Conservation (phyloP, 2,113 vertebrate species). For the Actenoides lindsayi region DNA sequence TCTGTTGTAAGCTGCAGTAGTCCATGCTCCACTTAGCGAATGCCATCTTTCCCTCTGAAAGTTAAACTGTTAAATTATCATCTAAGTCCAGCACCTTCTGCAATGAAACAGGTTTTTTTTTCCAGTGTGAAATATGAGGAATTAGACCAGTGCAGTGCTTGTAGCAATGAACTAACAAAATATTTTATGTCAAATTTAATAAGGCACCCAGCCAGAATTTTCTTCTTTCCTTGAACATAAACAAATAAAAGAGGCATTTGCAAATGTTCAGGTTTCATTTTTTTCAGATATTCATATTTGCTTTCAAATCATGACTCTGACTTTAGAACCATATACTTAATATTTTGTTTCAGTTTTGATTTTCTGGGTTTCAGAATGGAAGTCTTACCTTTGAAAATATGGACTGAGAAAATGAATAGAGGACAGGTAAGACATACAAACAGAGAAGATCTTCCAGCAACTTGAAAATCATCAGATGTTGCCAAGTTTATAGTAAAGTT, state of each 20-base stretch:
- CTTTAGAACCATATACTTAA: background rate
- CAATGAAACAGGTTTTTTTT: background rate
- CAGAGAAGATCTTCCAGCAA: background rate
- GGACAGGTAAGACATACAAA: background rate
- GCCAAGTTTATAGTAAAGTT: background rate
- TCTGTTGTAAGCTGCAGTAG: background rate
- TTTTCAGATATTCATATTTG: background rate
- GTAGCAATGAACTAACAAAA: background rate
- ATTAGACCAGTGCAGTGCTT: background rate
- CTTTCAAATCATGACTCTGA: background rate
- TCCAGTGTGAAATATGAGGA: background rate
- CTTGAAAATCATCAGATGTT: background rate
- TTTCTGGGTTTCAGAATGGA: background rate
- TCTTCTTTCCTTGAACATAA: background rate
- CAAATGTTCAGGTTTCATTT: background rate
- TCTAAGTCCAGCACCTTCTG: background rate
- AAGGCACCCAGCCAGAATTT: background rate
- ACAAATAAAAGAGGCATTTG: background rate
- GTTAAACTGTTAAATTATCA: background rate
- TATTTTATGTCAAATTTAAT: background rate
- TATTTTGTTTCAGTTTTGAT: background rate
- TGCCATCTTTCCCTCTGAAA: background rate
- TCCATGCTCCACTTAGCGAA: background rate
- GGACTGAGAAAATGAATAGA: rapidly evolving
- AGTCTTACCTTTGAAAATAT: background rate